phyloP scores from a whole-genome alignment of 53 echinoderm and acorn worm genomes.

The Stichopus horrens region DNA sequence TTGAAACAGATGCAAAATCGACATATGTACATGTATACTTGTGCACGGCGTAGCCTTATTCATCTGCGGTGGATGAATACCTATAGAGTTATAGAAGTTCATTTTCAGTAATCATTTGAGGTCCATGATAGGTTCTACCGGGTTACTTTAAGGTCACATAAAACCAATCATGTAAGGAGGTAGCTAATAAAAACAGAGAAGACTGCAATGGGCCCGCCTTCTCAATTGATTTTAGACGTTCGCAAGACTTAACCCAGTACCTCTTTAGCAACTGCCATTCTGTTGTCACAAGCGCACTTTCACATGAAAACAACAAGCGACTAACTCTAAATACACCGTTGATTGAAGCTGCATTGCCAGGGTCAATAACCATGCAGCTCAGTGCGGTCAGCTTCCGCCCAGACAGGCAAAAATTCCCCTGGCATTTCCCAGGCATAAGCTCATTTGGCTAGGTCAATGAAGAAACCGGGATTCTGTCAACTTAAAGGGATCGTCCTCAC shows the following conservation, averaged over 20 bases:
- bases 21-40: too few species aligned
- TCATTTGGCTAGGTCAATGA: background rate
- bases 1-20: too few species aligned
- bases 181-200: too few species aligned
- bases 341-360: background rate
- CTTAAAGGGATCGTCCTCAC: background rate
- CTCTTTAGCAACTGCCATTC: background rate
- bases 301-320: too few species aligned
- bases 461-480: background rate
- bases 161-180: background rate
- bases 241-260: background rate
- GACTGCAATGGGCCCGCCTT: background rate
- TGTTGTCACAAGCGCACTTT: background rate
- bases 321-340: background rate
- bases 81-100: background rate
- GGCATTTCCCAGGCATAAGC: background rate
- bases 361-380: background rate
- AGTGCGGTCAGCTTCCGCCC: background rate
- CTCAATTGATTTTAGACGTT: background rate
- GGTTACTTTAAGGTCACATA: background rate
- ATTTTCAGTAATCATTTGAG: background rate
- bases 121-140: background rate
- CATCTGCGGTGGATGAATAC: too few species aligned
- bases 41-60: too few species aligned
- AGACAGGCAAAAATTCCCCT: background rate